Percentiles rank a stretch among this genome's conserved stretches.
Evolutionary conservation across 2,797 vertebrate genomes (phyloP).

Genomic region (Spheniscus humboldti): DNA sequence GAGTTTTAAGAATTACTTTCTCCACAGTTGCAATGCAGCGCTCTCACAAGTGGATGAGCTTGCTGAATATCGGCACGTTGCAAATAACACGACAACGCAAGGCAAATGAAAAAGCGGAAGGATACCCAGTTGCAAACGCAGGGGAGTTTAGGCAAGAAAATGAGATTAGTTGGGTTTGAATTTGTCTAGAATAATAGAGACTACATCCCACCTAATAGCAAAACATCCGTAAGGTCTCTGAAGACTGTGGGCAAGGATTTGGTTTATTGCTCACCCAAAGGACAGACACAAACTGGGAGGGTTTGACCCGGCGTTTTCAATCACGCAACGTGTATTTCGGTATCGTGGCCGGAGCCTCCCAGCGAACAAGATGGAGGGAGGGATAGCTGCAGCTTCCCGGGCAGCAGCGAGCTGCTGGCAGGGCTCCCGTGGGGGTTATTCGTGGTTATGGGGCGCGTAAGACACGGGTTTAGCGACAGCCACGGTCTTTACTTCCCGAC

Average conservation of each 20-base stretch:
- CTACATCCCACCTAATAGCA: not conserved
- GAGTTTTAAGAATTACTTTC: not conserved
- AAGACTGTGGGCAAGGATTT: not conserved
- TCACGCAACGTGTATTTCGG: not conserved
- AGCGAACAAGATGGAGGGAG: not conserved
- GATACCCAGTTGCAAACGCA: not conserved
- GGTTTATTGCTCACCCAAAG: not conserved
- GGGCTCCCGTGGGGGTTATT: fast-evolving
- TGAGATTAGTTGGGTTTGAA: no score
- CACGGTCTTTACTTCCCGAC: not conserved
- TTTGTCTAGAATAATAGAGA: not conserved
- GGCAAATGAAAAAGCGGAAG: not conserved
- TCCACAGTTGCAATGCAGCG: not conserved
- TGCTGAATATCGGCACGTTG: fast-evolving
- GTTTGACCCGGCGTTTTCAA: not conserved
- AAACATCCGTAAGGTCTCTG: not conserved
- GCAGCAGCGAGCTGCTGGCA: not conserved
- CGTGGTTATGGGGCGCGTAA: fast-evolving
- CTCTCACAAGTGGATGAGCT: not conserved
- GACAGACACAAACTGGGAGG: not conserved
- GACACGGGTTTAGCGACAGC: not conserved
- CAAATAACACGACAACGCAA: fast-evolving
- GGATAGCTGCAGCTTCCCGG: not conserved
- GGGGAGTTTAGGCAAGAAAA: not conserved
- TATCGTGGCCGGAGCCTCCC: not conserved